Percentiles rank a stretch among this genome's conserved stretches.
These are phyloP conservation scores for Casuarius casuarius DNA, from an alignment of 2,113 vertebrate species.

Conservation along the genomic window DNA sequence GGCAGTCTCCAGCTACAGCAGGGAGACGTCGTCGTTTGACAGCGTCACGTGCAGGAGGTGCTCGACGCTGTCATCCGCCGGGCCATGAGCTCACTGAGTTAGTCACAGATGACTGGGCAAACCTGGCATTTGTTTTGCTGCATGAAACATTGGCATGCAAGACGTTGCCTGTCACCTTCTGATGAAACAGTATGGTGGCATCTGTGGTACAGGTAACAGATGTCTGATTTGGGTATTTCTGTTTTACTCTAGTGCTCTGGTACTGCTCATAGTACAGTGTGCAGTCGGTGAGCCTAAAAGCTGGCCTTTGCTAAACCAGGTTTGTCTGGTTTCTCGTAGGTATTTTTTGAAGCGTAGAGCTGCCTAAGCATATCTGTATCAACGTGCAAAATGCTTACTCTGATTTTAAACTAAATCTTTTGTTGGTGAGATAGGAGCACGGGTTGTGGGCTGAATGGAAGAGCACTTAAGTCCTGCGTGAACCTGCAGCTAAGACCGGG, in stretches of 20 bases:
- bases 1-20: background rate
- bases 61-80: rapidly evolving
- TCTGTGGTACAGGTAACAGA: rapidly evolving
- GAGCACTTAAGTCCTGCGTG: background rate
- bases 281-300: background rate
- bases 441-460: background rate
- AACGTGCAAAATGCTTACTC: background rate
- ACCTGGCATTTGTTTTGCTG: background rate
- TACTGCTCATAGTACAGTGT: rapidly evolving
- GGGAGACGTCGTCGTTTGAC: background rate
- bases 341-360: background rate
- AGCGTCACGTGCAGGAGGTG: background rate
- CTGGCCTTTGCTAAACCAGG: background rate
- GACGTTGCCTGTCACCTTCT: rapidly evolving
- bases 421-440: background rate
- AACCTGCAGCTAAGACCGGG: background rate
- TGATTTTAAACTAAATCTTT: background rate
- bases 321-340: background rate
- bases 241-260: rapidly evolving
- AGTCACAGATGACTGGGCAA: background rate
- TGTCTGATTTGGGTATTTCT: rapidly evolving
- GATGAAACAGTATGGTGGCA: rapidly evolving
- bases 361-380: background rate
- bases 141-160: rapidly evolving
- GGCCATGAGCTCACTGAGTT: background rate